Conservation (phyloP, 2,888 invertebrate species). For the Nebria brevicollis region DNA sequence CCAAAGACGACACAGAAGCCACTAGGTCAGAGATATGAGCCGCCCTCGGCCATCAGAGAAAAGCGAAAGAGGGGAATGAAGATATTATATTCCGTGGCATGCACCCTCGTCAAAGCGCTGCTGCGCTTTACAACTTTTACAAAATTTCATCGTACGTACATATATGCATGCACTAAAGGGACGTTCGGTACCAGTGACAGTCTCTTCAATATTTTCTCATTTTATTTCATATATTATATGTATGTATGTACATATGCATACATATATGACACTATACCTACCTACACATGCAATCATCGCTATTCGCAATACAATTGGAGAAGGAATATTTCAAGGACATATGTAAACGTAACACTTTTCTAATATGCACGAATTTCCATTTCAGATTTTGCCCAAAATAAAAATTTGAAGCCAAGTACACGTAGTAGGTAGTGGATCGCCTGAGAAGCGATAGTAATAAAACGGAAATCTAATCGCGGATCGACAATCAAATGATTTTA, state of each 20-base stretch:
- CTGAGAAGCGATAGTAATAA: neutral
- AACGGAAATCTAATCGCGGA: neutral
- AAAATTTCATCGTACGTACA: slow-evolving; percentile 40
- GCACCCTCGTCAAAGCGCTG: slow-evolving; percentile 39
- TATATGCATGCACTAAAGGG: slow-evolving; percentile 41
- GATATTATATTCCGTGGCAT: slow-evolving; percentile 30
- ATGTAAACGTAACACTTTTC: too few species aligned
- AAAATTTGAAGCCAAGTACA: neutral
- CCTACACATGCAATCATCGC: neutral
- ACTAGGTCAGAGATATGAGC: slow-evolving; percentile 2
- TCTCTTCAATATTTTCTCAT: neutral
- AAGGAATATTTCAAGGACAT: neutral
- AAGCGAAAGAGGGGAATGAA: neutral
- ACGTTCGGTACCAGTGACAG: neutral
- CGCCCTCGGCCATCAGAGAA: neutral
- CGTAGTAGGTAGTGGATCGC: neutral
- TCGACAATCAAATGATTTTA: slow-evolving; percentile 8
- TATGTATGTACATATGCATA: neutral
- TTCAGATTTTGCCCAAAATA: too few species aligned
- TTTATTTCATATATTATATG: slow-evolving; percentile 8
- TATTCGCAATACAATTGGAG: neutral
- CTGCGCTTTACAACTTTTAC: slow-evolving; percentile 39
- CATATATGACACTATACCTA: neutral
- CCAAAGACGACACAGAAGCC: neutral
- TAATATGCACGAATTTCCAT: too few species aligned